A percentile compares a stretch with the other conserved stretches of the same genome.
These are phyloP conservation scores for Amblyornis subalaris DNA, from an alignment of 2,113 vertebrate genomes.

Conservation along the genomic window DNA sequence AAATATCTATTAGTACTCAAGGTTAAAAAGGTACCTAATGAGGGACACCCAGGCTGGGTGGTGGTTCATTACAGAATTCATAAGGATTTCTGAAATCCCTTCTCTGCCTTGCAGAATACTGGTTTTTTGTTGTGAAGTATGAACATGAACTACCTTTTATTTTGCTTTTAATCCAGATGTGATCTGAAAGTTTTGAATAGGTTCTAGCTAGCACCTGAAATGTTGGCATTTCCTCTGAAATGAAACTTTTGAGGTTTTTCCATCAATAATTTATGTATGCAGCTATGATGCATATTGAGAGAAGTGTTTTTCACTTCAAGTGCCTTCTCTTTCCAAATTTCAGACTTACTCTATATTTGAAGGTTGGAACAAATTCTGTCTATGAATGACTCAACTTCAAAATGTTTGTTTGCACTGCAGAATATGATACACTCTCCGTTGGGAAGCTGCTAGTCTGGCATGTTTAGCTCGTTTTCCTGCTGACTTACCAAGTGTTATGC, in stretches of 20 bases:
- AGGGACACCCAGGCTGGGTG: background rate
- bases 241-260: background rate
- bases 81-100: background rate
- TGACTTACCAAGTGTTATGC: slow-evolving; percentile 29
- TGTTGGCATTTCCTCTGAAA: background rate
- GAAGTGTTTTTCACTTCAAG: background rate
- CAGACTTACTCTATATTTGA: background rate
- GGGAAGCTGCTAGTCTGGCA: slow-evolving; percentile 8
- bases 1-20: background rate
- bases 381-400: background rate
- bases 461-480: background rate
- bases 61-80: background rate
- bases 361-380: slow-evolving; percentile 2
- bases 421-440: slow-evolving; percentile 11
- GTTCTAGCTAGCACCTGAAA: background rate
- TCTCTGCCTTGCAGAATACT: background rate
- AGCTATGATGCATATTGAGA: background rate
- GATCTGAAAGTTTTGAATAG: background rate
- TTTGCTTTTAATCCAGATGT: background rate
- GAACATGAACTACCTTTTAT: background rate
- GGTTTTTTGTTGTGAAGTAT: background rate
- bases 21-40: background rate
- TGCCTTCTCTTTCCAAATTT: background rate
- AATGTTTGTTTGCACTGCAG: slow-evolving; percentile 31
- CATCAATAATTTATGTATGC: background rate